Base-by-base conservation (phyloP, 2,888 invertebrate species). In the Junonia oenone region DNA sequence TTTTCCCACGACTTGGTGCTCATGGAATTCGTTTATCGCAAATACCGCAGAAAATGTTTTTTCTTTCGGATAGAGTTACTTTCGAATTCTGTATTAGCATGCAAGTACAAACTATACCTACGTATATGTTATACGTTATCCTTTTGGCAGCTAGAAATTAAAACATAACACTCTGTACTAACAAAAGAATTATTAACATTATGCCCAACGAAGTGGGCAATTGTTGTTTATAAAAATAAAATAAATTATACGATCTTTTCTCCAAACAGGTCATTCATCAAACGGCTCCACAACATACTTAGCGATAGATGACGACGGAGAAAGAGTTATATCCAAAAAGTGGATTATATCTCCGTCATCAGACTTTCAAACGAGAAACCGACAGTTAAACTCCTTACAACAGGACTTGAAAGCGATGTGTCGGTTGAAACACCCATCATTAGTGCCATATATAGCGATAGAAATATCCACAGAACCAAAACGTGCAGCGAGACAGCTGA, bases 401-500 rank as follows among this genome's bases (percentile, higher is more conserved):
- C 94, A 95, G 72, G 97, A 97, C 78, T 85, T 97, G 33, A 92
- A 93, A 69, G 91, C 93, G 17, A 87, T 97, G 56, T 90, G 93
- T 14, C 93, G 93, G 65, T 73, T 97, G 2, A 92, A 92, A 70
- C 95, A 97, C 75, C 83, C 91, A 11, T 94, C 95, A 72, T 84
- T 98, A 48, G 92, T 94, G 5, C 93, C 94, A 50, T 97, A 97
- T 78, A 87, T 94, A 57, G 95, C 94, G 50, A 93, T 97, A 78
- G 93, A 94, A 62, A 70, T 91, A 84, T 67, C 92, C 19, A 93
- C 93, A 61, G 94, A 94, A 60, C 91, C 90, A 5, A 73, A 71
- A 19, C 63, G 72, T 45, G 73, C 71, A 1, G 64, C 72, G 19
- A 75, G 72, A 53, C 79, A 78, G 27, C 71, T 92, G 0, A 91